Evolutionary conservation across 2,888 invertebrate species (phyloP), one percentile per base, ranked within the genome.

Genomic region (Acutogordius australiensis): DNA sequence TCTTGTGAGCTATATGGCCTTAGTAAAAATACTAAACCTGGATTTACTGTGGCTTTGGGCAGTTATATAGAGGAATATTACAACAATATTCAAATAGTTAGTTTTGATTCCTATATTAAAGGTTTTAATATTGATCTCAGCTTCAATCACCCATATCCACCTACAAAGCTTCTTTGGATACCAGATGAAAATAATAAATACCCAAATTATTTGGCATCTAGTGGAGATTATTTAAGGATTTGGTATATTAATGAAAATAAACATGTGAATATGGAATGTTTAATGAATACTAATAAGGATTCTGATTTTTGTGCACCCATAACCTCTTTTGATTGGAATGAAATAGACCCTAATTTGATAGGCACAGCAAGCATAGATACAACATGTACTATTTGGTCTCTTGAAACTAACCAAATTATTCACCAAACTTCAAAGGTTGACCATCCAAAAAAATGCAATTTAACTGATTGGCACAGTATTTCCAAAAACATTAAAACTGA

Each of bases 81-180:
- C 69, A 97, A 99, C 69, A 94, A 75, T 75, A 73, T 90, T 61
- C 91, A 94, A 76, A 84, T 97, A 65, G 87, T 99, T 63, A 85
- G 88, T 30, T 74, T 97, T 62, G 91, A 97, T 76, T 94, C 97
- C 71, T 90, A 94, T 66, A 84, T 83, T n/a, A 88, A 90, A 66
- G 94, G 94, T 71, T 91, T 99, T 72, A 81, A 82, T 69, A 82
- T 88, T 27, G 85, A 86, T 71, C 86, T 87, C 71, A 90, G 87
- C 30, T 90, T 97, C 72, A 91, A 94, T 71, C 91, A 94, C 74
- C 97, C 94, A 0, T 97, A 94, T 75, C 94, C 97, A 1, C 91
- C 94, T 26, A 97, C 94, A 51, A 94, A 94, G 76, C 87, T 97
- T 64, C 91, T 94, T 86, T 99, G 94, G 91, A 94, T 97, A 67